A percentile compares a stretch with the other conserved stretches of the same genome.
phyloP scores from a whole-genome alignment of 2,888 invertebrate species.

The Aphrophora alni region DNA sequence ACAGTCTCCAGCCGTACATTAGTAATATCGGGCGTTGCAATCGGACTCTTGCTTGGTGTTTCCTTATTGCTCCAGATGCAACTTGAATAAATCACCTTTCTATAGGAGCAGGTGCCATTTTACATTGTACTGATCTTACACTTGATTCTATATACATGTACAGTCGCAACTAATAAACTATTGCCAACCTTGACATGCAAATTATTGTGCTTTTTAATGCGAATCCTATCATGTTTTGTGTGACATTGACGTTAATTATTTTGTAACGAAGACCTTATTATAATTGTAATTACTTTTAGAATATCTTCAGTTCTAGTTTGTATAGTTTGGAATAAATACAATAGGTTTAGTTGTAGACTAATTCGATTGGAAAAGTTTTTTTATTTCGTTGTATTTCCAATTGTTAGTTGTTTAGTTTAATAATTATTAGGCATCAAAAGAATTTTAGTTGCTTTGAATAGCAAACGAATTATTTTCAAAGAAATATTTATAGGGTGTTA shows the following conservation, averaged over 20 bases:
- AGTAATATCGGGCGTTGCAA: not conserved
- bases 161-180: not conserved
- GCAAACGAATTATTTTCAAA: too few species aligned
- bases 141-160: not conserved
- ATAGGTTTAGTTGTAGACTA: too few species aligned
- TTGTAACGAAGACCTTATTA: not conserved
- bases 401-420: too few species aligned
- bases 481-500: too few species aligned
- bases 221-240: not conserved
- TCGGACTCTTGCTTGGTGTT: not conserved
- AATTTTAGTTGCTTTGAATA: too few species aligned
- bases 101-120: not conserved
- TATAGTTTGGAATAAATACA: too few species aligned
- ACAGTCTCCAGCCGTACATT: not conserved
- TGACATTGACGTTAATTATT: not conserved
- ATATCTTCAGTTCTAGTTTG: too few species aligned
- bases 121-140: conserved; percentile 9
- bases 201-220: not conserved
- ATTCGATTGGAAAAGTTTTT: too few species aligned
- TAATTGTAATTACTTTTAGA: too few species aligned
- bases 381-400: too few species aligned
- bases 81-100: not conserved
- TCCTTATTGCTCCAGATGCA: conserved; percentile 6
- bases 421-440: too few species aligned
- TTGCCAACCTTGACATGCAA: conserved; percentile 6